Percentiles rank a stretch among this genome's conserved stretches.
These are phyloP conservation scores for Chlorodrepanis virens DNA, from an alignment of 2,113 vertebrate genomes.

Conservation along the genomic window DNA sequence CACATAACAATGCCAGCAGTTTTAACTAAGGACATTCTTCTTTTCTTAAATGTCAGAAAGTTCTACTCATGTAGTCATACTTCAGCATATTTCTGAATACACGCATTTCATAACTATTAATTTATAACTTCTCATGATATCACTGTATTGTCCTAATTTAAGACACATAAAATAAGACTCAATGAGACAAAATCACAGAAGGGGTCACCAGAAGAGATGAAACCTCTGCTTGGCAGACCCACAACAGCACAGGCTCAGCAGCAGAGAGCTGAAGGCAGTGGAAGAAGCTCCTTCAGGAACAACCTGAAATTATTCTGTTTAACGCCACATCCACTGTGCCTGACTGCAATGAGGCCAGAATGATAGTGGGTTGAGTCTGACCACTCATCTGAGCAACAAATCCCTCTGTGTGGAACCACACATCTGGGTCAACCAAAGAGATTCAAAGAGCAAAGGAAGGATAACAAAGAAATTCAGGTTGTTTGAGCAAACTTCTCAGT, in stretches of 20 bases:
- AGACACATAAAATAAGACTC: neutral
- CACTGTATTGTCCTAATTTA: neutral
- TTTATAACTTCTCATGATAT: neutral
- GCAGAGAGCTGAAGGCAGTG: neutral
- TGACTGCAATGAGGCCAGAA: fast-evolving
- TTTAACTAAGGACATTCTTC: neutral
- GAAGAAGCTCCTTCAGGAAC: neutral
- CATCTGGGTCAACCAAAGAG: neutral
- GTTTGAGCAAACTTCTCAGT: neutral
- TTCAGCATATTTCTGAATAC: neutral
- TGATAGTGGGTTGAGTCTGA: neutral
- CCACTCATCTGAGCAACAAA: constrained; percentile 66
- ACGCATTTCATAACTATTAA: neutral
- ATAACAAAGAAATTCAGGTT: neutral
- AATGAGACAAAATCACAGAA: neutral
- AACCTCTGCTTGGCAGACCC: neutral
- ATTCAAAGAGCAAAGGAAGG: neutral
- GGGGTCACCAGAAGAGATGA: neutral
- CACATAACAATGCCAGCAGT: neutral
- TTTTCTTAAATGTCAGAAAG: neutral
- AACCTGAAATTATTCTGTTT: neutral
- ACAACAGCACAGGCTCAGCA: neutral
- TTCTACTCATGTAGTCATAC: neutral
- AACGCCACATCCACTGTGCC: neutral
- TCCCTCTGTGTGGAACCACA: constrained; percentile 77